Evolutionary conservation across 2,797 vertebrate species (phyloP).

Genomic region (Takifugu rubripes): DNA sequence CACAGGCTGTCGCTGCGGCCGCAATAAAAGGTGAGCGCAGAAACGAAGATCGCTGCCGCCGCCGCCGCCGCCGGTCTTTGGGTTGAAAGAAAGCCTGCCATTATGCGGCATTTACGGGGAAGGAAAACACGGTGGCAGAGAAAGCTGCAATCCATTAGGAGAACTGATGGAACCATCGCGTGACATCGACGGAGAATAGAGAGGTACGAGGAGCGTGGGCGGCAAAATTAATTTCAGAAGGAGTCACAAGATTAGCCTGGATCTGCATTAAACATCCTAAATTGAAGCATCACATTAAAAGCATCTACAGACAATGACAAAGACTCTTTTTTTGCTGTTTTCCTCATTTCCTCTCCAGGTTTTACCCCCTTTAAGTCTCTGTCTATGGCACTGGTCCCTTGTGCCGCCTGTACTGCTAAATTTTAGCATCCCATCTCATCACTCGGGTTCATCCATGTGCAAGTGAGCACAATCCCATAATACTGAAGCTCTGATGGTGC

Average conservation of each 20-base stretch:
- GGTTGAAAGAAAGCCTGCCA: too few species aligned
- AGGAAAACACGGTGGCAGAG: too few species aligned
- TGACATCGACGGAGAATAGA: slow-evolving; percentile 9
- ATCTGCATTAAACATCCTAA: slow-evolving; percentile 31
- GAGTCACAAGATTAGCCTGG: background rate
- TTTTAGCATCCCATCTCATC: too few species aligned
- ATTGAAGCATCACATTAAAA: slow-evolving; percentile 25
- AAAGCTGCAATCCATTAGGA: too few species aligned
- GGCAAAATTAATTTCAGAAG: slow-evolving; percentile 12
- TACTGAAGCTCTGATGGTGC: too few species aligned
- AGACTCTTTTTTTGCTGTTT: slow-evolving; percentile 2
- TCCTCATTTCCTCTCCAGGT: slow-evolving; percentile 2
- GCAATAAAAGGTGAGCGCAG: too few species aligned
- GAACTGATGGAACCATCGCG: background rate
- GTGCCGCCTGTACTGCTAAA: background rate
- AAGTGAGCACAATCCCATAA: too few species aligned
- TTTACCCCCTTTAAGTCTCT: slow-evolving; percentile 21
- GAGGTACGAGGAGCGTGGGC: background rate
- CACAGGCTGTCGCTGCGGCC: too few species aligned
- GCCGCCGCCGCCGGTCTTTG: too few species aligned
- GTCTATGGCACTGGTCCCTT: background rate
- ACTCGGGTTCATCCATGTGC: too few species aligned
- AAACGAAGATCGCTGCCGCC: too few species aligned
- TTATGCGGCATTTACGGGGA: too few species aligned
- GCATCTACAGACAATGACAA: background rate